Evolutionary conservation across 2,888 invertebrate genomes (phyloP), one percentile per base, ranked within the genome.

Genomic region (Melikaiella ostensackeni): DNA sequence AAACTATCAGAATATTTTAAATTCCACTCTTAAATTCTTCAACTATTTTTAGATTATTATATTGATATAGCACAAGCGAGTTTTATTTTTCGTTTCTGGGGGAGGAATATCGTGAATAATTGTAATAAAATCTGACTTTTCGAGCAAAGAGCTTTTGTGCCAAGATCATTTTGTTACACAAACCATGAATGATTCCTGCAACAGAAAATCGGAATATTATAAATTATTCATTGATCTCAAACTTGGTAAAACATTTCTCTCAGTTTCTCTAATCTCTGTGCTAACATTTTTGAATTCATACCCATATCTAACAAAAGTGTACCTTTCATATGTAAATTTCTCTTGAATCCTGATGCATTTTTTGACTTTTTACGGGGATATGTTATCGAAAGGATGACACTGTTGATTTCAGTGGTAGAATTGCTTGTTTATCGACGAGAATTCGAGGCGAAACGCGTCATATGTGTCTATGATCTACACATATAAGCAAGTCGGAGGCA

Each of bases 401-500:
- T 33, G n/a, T 21, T 63, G 63, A 63, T 63, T 27, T 62, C 30
- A 62, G 62, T 33, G 62, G 62, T 33, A 62, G 33, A 62, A 62
- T 62, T 62, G 33, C n/a, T 62, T 63, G 21, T 63, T 63, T 63
- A 63, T 35, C n/a, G 33, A 35, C 11, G 7, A 63, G 63, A 33
- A 63, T 21, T 33, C 33, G 63, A 63, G 63, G 63, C 63, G 21
- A 63, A 63, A 38, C 33, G 35, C 35, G 63, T 63, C 63, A 63
- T 63, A 63, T 21, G 63, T 38, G 35, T 38, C 63, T 33, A 63
- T 63, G 35, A 63, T 63, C 19, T 63, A 42, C 27, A 42, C 24
- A 27, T 66, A 66, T 76, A 77, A 76, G 79, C 76, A 78, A 82
- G 78, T 80, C 74, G 74, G 84, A 83, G 82, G 84, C 86, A 86